Evolutionary conservation across 2,797 vertebrate species (phyloP).

Genomic region (Danio albolineatus): DNA sequence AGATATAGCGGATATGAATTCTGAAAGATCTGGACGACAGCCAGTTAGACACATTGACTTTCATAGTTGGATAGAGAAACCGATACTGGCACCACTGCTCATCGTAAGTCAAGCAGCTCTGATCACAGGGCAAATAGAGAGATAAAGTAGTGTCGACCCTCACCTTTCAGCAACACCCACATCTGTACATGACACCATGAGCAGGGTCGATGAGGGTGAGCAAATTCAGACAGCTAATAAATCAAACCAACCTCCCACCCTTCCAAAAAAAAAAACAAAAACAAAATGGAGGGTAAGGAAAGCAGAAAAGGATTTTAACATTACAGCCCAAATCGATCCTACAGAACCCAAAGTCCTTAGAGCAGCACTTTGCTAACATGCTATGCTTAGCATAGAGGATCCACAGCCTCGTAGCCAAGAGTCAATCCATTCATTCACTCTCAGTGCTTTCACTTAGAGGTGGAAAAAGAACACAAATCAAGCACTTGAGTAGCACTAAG

Average conservation of each 20-base stretch:
- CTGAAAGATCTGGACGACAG: background rate
- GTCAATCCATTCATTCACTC: slow-evolving; percentile 47
- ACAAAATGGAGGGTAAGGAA: slow-evolving; percentile 30
- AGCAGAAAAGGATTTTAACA: slow-evolving; percentile 76
- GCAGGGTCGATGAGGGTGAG: slow-evolving; percentile 78
- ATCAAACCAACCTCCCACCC: slow-evolving; percentile 72
- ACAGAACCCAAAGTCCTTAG: slow-evolving; percentile 72
- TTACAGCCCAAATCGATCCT: slow-evolving; percentile 79
- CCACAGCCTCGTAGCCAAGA: slow-evolving; percentile 41
- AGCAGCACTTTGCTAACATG: slow-evolving; percentile 80
- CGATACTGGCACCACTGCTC: slow-evolving; percentile 20
- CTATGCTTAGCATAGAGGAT: slow-evolving; percentile 71
- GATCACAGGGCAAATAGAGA: slow-evolving; percentile 43
- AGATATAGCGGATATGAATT: slow-evolving; percentile 15
- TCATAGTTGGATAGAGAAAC: background rate
- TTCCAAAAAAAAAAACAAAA: slow-evolving; percentile 57
- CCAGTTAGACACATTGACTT: background rate
- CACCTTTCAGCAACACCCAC: slow-evolving; percentile 58
- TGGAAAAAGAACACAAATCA: no score
- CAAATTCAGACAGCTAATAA: slow-evolving; percentile 81
- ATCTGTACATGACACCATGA: slow-evolving; percentile 73
- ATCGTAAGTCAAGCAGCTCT: slow-evolving; percentile 36
- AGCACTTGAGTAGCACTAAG: no score
- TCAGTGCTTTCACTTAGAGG: slow-evolving; percentile 20
- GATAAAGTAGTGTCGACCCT: slow-evolving; percentile 14